Evolutionary conservation across 2,797 vertebrate species (phyloP).

Genomic region (Melanotaenia trifasciata): DNA sequence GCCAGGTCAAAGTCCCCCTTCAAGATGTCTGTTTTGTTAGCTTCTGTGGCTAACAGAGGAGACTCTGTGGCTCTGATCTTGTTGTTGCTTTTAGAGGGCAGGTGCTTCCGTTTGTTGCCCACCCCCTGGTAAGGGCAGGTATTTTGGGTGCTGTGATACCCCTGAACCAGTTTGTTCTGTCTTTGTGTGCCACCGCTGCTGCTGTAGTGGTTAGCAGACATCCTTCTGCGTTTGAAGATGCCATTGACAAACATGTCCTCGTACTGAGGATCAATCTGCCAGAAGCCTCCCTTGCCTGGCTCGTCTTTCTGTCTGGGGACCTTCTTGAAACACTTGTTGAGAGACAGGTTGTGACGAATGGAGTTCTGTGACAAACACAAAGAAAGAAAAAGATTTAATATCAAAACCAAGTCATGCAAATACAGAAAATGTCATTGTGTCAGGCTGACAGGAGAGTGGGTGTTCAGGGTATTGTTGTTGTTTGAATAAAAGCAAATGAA

Average conservation of each 20-base stretch:
- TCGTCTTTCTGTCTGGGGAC: constrained; percentile 89
- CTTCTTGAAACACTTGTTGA: constrained; percentile 92
- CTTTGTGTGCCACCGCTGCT: constrained; percentile 59
- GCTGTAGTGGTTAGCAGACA: constrained; percentile 83
- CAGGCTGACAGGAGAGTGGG: constrained; percentile 38
- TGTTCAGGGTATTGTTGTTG: constrained; percentile 66
- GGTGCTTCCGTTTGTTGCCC: constrained; percentile 74
- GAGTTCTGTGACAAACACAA: constrained; percentile 82
- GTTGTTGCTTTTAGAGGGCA: constrained; percentile 64
- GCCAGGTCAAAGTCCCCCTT: constrained; percentile 86
- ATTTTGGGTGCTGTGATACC: constrained; percentile 66
- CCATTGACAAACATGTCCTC: constrained; percentile 90
- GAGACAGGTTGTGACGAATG: constrained; percentile 89
- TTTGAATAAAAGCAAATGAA: constrained; percentile 82
- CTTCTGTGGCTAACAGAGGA: constrained; percentile 80
- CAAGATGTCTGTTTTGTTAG: constrained; percentile 78
- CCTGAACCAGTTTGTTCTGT: constrained; percentile 74
- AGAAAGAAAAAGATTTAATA: constrained; percentile 18
- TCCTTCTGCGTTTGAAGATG: constrained; percentile 87
- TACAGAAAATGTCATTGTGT: constrained; percentile 43
- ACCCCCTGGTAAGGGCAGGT: constrained; percentile 70
- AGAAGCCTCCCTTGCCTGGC: constrained; percentile 89
- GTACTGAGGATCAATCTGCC: constrained; percentile 89
- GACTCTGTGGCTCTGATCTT: constrained; percentile 78
- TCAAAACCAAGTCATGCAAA: constrained; percentile 40